These are phyloP conservation scores for Sarcophaga peregrina DNA, from an alignment of 1,140 invertebrate species.

Conservation along the genomic window DNA sequence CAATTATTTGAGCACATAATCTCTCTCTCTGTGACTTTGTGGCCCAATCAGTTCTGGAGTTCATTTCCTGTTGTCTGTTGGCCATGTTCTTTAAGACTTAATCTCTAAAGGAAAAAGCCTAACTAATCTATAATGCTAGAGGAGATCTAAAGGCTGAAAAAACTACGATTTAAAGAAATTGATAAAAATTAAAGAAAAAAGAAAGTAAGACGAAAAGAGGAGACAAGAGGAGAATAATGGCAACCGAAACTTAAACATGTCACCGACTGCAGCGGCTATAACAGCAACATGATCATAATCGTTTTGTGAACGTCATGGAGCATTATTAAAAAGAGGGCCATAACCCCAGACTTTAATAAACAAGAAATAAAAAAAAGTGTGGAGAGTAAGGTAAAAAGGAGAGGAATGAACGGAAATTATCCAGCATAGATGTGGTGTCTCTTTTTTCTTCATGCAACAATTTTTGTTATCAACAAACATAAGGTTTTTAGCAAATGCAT, in stretches of 20 bases:
- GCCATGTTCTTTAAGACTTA: neutral
- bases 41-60: neutral
- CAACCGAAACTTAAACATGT: neutral
- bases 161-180: neutral
- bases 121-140: neutral
- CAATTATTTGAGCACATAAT: too few species aligned
- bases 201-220: neutral
- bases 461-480: neutral
- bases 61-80: neutral
- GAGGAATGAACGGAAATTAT: neutral
- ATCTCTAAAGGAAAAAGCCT: neutral
- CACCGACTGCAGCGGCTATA: neutral
- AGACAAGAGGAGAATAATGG: neutral
- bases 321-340: neutral
- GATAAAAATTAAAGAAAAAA: neutral
- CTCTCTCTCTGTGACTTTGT: too few species aligned
- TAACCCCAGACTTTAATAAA: neutral
- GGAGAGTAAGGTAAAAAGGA: neutral
- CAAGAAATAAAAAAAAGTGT: neutral
- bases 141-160: neutral
- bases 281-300: neutral
- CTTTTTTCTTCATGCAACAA: neutral
- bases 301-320: too few species aligned
- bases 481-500: slow-evolving; percentile 3
- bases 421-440: neutral